Conservation (phyloP, 2,113 vertebrate genomes). For the Scalopus aquaticus region DNA sequence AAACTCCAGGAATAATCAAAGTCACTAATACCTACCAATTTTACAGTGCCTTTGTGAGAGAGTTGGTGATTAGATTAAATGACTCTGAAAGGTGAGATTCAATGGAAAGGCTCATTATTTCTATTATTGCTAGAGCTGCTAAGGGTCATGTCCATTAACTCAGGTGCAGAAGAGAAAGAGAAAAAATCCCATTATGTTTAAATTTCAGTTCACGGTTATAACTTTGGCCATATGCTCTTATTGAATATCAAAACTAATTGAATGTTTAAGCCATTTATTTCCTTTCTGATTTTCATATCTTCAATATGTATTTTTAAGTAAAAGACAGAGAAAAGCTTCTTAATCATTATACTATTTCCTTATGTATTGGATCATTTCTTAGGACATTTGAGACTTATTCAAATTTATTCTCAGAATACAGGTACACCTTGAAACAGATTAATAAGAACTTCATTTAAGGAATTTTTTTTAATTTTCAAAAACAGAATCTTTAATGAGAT, state of each 20-base stretch:
- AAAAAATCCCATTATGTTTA: neutral
- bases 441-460: neutral
- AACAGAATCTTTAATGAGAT: neutral
- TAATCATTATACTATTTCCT: neutral
- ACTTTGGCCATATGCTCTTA: neutral
- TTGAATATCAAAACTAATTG: neutral
- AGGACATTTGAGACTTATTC: neutral
- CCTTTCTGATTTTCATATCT: neutral
- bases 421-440: neutral
- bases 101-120: slow-evolving; percentile 51
- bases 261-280: neutral
- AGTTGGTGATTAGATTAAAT: slow-evolving; percentile 47
- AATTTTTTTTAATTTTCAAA: neutral
- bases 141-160: slow-evolving; percentile 22
- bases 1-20: slow-evolving; percentile 17
- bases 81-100: slow-evolving; percentile 41
- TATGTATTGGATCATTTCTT: neutral
- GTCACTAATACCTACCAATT: slow-evolving; percentile 45
- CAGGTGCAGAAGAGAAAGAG: neutral
- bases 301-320: neutral
- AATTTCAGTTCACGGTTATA: neutral
- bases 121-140: neutral
- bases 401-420: neutral
- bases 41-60: neutral
- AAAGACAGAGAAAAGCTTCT: neutral